phyloP scores from a whole-genome alignment of 2,797 vertebrate genomes.

The Gila robusta region DNA sequence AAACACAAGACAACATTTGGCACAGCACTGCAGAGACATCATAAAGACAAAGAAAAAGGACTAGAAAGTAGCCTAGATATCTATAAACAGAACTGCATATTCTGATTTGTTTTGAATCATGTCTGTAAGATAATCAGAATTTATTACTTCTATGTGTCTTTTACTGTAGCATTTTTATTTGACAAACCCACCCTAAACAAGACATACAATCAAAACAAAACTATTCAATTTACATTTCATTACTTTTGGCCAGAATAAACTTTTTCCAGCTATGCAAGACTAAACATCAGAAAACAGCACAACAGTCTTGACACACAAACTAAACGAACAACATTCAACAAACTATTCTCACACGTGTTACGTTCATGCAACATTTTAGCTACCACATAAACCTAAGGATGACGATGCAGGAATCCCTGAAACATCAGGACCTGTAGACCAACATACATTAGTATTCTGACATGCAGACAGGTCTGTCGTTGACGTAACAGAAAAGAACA shows the following conservation, averaged over 20 bases:
- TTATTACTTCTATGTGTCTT: background rate
- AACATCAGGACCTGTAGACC: constrained; percentile 25
- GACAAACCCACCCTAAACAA: background rate
- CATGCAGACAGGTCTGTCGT: constrained; percentile 39
- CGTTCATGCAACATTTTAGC: constrained; percentile 38
- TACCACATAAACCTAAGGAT: constrained; percentile 28
- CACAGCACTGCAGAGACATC: constrained; percentile 22
- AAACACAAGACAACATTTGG: constrained; percentile 5
- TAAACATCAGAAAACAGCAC: constrained; percentile 18
- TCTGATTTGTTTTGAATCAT: constrained; percentile 11
- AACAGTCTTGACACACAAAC: constrained; percentile 28
- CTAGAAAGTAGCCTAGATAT: background rate
- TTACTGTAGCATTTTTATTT: background rate
- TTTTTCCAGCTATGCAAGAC: background rate
- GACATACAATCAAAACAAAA: constrained; percentile 16
- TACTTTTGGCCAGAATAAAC: background rate
- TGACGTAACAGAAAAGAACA: constrained; percentile 50
- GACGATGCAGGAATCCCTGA: constrained; percentile 25
- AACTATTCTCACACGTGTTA: background rate
- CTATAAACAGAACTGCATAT: background rate
- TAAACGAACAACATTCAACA: constrained; percentile 20
- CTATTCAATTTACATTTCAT: background rate
- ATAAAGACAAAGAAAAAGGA: constrained; percentile 24
- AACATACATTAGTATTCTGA: constrained; percentile 17
- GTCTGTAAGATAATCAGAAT: background rate